phyloP scores from a whole-genome alignment of 1,140 invertebrate species.

The Eubasilissa regina region DNA sequence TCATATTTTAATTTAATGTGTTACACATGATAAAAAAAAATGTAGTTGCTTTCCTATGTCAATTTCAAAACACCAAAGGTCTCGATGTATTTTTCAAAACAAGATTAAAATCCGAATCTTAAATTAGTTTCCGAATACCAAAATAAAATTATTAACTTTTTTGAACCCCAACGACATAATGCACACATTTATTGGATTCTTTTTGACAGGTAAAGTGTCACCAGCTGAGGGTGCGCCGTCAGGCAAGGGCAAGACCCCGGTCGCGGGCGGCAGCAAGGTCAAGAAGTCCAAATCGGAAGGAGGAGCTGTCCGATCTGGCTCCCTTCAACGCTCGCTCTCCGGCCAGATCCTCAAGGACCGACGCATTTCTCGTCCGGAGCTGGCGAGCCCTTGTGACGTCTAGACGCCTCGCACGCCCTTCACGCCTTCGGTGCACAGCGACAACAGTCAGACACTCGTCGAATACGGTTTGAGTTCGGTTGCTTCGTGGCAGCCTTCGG shows the following conservation, averaged over 20 bases:
- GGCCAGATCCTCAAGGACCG: constrained; percentile 63
- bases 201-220: constrained; percentile 63
- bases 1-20: no score
- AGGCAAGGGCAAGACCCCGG: constrained; percentile 71
- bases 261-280: constrained; percentile 67
- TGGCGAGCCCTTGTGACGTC: constrained; percentile 56
- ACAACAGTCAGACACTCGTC: neutral
- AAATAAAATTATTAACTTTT: no score
- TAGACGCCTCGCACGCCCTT: constrained; percentile 28
- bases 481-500: neutral
- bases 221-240: constrained; percentile 67
- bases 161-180: no score
- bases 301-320: constrained; percentile 50
- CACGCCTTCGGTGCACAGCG: neutral
- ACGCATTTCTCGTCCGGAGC: constrained; percentile 50
- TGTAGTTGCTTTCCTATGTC: no score
- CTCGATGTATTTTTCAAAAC: no score
- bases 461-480: neutral
- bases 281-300: constrained; percentile 70
- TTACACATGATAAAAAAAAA: no score
- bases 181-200: no score
- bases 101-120: no score
- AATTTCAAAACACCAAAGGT: no score
- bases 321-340: constrained; percentile 67
- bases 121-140: no score